Base-by-base conservation (phyloP, 1,140 invertebrate genomes). In the Conopomorpha cramerella region DNA sequence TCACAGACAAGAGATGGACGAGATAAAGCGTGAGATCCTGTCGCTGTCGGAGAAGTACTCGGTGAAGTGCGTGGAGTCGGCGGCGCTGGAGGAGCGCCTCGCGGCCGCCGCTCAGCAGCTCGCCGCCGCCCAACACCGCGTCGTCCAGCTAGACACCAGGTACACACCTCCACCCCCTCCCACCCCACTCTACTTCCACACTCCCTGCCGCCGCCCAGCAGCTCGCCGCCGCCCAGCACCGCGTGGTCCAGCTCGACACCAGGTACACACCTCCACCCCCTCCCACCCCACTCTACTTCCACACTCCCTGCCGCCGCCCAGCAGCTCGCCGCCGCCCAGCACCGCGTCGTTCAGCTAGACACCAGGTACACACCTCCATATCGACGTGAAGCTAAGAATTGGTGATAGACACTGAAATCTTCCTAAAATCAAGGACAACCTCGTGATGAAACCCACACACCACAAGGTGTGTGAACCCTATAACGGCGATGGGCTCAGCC, bases 11-110 rank as follows among this genome's bases (percentile, higher is more conserved):
- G 90, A 92, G 66, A 86, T 93, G 81, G 86, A 90, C 50, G 88
- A 90, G 59, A 89, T 95, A 32, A 88, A 90, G 41, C 82, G 85
- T 43, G 92, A 95, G 67, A 90, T 96, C 51, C 74, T 93, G 13
- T 91, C 91, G 10, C 79, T 96, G 30, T 93, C 91, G 1, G 89
- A 95, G 45, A 91, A 93, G 54, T 93, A 95, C 70, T 94, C 92
- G 1, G 84, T 91, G 7, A 96, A 95, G 64, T 95, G 93, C 72
- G 84, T 95, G 30, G 92, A 96, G 65, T 90, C 91, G 8, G 90
- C 92, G 1, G 85, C 88, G 13, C 67, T 95, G 26, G 91, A 94
- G 55, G 92, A 95, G 64, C 87, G 92, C 57, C 80, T 95, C 14
- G 84, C 88, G 33, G 72, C 81, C 16, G 81, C 90, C 34, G 87